These are phyloP conservation scores for Sorex fumeus DNA, from an alignment of 2,113 vertebrate genomes.

Conservation along the genomic window DNA sequence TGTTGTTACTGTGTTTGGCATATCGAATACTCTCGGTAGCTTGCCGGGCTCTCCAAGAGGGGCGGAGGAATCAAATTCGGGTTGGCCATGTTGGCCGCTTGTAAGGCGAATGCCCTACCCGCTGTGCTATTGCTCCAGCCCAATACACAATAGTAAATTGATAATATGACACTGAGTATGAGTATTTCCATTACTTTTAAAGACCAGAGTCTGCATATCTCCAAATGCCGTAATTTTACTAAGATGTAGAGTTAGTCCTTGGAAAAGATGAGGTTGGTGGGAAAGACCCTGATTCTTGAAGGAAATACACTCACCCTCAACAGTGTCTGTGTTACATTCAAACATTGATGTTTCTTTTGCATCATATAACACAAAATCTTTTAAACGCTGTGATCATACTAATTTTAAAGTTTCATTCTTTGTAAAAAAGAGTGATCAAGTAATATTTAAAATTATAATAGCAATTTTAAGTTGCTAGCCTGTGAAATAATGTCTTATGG, in stretches of 20 bases:
- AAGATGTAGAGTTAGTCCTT: background rate
- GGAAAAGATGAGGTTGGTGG: background rate
- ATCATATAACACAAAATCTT: background rate
- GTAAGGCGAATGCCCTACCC: no score
- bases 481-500: background rate
- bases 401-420: background rate
- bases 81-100: no score
- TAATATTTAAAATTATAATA: background rate
- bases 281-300: background rate
- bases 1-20: no score
- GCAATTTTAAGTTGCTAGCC: background rate
- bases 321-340: rapidly evolving
- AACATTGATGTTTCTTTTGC: background rate
- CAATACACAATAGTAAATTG: background rate
- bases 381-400: background rate
- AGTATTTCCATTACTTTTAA: background rate
- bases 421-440: background rate
- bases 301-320: rapidly evolving
- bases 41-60: no score
- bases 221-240: background rate
- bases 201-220: background rate
- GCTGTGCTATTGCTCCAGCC: no score
- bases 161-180: background rate
- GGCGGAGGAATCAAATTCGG: no score
- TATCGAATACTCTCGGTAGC: no score